Evolutionary conservation across 35 echinoderm and acorn worm species (phyloP).

Genomic region (Patiria miniata): DNA sequence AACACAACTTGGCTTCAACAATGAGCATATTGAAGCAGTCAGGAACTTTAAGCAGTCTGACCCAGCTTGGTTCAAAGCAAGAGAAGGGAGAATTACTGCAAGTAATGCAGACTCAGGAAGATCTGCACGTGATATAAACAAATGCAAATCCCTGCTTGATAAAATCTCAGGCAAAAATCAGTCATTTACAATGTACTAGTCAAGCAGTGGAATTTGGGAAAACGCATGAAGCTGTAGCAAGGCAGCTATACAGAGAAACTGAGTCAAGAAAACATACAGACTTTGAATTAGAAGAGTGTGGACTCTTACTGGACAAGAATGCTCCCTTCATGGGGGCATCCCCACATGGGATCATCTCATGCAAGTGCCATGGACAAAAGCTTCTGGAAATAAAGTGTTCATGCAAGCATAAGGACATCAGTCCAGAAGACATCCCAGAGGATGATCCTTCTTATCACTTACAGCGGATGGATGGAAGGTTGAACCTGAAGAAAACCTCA

Average conservation of each 20-base stretch:
- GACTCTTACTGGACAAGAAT: no score
- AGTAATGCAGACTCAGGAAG: constrained; percentile 26
- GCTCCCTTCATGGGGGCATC: constrained; percentile 48
- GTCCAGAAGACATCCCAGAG: not conserved
- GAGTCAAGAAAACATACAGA: no score
- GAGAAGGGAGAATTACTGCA: constrained; percentile 51
- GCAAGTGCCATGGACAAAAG: constrained; percentile 32
- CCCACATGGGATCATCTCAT: constrained; percentile 44
- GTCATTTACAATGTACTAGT: no score
- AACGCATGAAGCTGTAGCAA: no score
- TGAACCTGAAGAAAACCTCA: constrained; percentile 24
- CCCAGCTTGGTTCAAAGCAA: constrained; percentile 42
- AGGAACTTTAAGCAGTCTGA: constrained; percentile 31
- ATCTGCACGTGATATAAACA: no score
- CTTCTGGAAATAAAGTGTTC: constrained; percentile 21
- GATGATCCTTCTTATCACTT: constrained; percentile 12
- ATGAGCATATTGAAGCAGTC: no score
- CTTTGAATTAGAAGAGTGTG: no score
- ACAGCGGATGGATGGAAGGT: not conserved
- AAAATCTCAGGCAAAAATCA: no score
- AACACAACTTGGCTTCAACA: no score
- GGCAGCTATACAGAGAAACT: no score
- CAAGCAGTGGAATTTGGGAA: no score
- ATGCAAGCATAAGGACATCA: constrained; percentile 5
- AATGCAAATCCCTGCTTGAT: no score